These are phyloP conservation scores for Coelinius sp. DNA, from an alignment of 2,888 invertebrate species.

Conservation along the genomic window DNA sequence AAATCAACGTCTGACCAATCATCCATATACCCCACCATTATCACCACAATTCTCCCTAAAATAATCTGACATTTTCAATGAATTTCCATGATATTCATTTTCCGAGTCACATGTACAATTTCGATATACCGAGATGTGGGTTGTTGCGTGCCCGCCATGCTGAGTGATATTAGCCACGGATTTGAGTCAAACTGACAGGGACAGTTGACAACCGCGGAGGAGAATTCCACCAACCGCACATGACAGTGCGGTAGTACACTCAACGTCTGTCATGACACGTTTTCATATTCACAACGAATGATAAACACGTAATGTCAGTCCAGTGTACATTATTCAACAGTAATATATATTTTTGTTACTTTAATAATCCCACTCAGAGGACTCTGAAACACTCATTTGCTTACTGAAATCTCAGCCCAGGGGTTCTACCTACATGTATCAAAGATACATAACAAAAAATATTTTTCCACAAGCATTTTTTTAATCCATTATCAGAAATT, in stretches of 20 bases:
- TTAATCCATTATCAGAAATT: no score
- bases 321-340: not conserved
- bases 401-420: not conserved
- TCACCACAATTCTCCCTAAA: not conserved
- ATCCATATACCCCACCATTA: conserved; percentile 28
- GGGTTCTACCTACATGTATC: not conserved
- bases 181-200: conserved; percentile 27
- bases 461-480: no score
- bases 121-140: conserved; percentile 39
- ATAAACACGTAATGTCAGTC: not conserved
- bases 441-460: not conserved
- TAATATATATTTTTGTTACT: not conserved
- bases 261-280: conserved; percentile 46
- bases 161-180: not conserved
- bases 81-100: not conserved
- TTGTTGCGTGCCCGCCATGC: conserved; percentile 27
- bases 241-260: conserved; percentile 34
- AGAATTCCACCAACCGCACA: conserved; percentile 31
- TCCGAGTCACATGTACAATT: conserved; percentile 21
- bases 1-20: conserved; percentile 41
- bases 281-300: conserved; percentile 23
- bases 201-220: conserved; percentile 41
- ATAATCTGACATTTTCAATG: conserved; percentile 11
- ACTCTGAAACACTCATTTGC: not conserved
- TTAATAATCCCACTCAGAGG: not conserved